phyloP scores from a whole-genome alignment of 2,113 vertebrate genomes.

The Noctilio leporinus region DNA sequence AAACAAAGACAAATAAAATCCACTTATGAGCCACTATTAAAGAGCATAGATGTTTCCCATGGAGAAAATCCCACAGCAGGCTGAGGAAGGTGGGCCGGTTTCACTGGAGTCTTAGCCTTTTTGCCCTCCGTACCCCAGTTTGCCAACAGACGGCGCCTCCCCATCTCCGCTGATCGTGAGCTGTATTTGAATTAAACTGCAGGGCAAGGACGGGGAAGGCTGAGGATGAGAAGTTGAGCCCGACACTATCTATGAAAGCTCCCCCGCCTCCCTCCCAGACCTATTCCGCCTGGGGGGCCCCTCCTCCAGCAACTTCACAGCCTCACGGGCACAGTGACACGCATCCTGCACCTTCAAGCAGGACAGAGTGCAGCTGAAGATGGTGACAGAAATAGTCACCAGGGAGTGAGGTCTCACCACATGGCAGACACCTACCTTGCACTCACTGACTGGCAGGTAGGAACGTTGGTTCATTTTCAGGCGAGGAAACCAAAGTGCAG shows the following conservation, averaged over 20 bases:
- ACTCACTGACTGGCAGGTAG: rapidly evolving
- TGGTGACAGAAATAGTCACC: neutral
- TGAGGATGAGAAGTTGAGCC: neutral
- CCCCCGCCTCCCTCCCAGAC: neutral
- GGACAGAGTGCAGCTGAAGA: neutral
- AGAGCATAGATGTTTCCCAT: neutral
- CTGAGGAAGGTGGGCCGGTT: neutral
- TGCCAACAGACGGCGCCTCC: neutral
- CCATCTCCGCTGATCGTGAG: neutral
- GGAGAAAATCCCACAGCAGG: neutral
- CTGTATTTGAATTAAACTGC: neutral
- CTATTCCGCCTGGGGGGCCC: neutral
- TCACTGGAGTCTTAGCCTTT: neutral
- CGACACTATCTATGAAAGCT: neutral
- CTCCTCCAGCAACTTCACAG: neutral
- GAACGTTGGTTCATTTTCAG: neutral
- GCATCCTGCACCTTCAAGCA: neutral
- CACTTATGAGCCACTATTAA: neutral
- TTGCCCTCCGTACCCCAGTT: rapidly evolving
- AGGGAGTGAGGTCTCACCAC: neutral
- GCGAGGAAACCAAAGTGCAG: neutral
- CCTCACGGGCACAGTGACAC: neutral
- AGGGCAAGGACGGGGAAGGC: neutral
- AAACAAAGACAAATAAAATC: neutral
- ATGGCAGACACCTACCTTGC: neutral